phyloP scores from a whole-genome alignment of 2,113 vertebrate genomes.

The Sciurus niger region DNA sequence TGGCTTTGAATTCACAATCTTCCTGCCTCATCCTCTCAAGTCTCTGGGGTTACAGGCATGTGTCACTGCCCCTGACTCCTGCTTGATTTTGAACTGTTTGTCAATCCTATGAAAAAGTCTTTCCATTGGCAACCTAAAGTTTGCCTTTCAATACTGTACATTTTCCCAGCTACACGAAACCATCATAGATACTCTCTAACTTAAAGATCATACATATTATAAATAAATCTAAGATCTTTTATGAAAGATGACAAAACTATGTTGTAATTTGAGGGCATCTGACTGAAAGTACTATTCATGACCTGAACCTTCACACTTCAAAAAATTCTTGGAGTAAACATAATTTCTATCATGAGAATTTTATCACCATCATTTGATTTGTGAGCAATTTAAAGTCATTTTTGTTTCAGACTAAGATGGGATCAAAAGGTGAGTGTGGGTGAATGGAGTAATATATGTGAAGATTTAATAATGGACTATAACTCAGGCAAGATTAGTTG shows the following conservation, averaged over 20 bases:
- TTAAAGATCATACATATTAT: background rate
- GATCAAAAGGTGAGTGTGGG: background rate
- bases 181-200: background rate
- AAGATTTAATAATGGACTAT: background rate
- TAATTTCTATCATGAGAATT: background rate
- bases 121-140: background rate
- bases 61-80: background rate
- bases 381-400: conserved; percentile 41
- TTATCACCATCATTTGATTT: conserved; percentile 22
- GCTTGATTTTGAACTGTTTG: conserved; percentile 21
- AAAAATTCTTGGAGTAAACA: conserved; percentile 47
- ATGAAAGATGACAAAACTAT: background rate
- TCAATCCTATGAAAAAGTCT: background rate
- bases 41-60: too few relatives aligned
- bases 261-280: background rate
- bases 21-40: too few relatives aligned
- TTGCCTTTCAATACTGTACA: background rate
- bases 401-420: conserved; percentile 42
- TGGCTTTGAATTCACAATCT: too few relatives aligned
- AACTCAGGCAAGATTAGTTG: background rate
- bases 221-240: conserved; percentile 47
- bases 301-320: background rate
- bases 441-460: background rate
- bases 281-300: conserved; percentile 18
- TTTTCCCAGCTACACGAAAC: background rate